Evolutionary conservation across 2,888 invertebrate genomes (phyloP).

Genomic region (Platynereis dumerilii): DNA sequence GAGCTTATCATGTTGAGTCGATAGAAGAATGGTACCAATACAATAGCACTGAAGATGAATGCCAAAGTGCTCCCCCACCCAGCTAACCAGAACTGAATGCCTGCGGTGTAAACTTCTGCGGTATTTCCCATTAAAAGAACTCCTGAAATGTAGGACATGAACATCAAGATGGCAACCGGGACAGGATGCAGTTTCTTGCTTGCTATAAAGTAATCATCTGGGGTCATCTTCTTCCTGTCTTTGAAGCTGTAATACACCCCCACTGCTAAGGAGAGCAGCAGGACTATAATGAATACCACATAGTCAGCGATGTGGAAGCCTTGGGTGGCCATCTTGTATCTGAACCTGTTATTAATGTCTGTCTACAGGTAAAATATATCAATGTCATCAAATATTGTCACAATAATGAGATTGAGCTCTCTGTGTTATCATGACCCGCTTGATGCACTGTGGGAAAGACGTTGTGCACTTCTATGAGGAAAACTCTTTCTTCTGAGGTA

Average conservation of each 20-base stretch:
- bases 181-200: conserved; percentile 5
- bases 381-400: too few species aligned
- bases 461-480: too few species aligned
- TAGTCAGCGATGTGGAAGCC: conserved; percentile 14
- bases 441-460: too few species aligned
- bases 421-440: too few species aligned
- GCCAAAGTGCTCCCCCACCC: conserved; percentile 18
- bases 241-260: conserved; percentile 13
- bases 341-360: too few species aligned
- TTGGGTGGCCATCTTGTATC: background rate
- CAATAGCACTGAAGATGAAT: conserved; percentile 5
- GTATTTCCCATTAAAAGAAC: conserved; percentile 22
- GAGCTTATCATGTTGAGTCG: conserved; percentile 18
- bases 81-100: conserved; percentile 19
- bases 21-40: conserved; percentile 26
- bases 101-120: conserved; percentile 22
- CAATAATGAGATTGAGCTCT: too few species aligned
- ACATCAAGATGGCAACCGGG: conserved; percentile 22
- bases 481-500: too few species aligned
- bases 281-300: conserved; percentile 13
- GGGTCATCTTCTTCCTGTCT: conserved; percentile 7
- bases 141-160: conserved; percentile 23
- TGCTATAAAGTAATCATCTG: conserved; percentile 17
- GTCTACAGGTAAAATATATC: too few species aligned
- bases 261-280: conserved; percentile 6